These are phyloP conservation scores for Amphiprion ocellaris DNA, from an alignment of 2,113 vertebrate genomes.

Conservation along the genomic window DNA sequence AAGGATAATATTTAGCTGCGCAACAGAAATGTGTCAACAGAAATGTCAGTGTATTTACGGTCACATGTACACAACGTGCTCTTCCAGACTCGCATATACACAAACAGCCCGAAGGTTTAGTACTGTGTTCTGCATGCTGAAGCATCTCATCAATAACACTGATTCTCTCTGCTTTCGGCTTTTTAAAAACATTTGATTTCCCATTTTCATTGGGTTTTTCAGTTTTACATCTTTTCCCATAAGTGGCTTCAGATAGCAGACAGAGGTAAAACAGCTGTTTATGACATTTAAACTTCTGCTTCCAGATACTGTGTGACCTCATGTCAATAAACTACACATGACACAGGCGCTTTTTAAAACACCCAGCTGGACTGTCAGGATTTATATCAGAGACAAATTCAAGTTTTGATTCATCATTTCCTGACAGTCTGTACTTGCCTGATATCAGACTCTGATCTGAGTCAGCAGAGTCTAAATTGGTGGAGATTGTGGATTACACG, in stretches of 20 bases:
- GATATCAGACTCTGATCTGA: slow-evolving; percentile 10
- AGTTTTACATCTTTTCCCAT: not conserved
- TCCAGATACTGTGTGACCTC: not conserved
- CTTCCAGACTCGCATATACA: slow-evolving; percentile 5
- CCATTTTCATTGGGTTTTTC: no score
- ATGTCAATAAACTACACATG: slow-evolving; percentile 16
- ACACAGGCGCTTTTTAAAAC: not conserved
- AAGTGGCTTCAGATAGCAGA: not conserved
- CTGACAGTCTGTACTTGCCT: not conserved
- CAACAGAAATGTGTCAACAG: slow-evolving; percentile 17
- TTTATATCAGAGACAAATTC: slow-evolving; percentile 15
- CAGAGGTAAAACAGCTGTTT: not conserved
- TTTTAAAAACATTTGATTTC: not conserved
- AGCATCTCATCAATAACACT: slow-evolving; percentile 21
- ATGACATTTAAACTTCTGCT: slow-evolving; percentile 1
- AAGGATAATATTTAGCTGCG: slow-evolving; percentile 1
- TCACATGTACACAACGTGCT: not conserved
- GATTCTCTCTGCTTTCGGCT: not conserved
- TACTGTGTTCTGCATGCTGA: not conserved
- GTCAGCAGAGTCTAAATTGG: slow-evolving; percentile 9
- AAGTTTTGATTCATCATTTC: slow-evolving; percentile 8
- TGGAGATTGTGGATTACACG: not conserved
- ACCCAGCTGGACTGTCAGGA: not conserved
- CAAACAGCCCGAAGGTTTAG: slow-evolving; percentile 28
- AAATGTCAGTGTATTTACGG: slow-evolving; percentile 12